These are phyloP conservation scores for Capricornis sumatraensis DNA, from an alignment of 2,113 vertebrate genomes.

Conservation along the genomic window DNA sequence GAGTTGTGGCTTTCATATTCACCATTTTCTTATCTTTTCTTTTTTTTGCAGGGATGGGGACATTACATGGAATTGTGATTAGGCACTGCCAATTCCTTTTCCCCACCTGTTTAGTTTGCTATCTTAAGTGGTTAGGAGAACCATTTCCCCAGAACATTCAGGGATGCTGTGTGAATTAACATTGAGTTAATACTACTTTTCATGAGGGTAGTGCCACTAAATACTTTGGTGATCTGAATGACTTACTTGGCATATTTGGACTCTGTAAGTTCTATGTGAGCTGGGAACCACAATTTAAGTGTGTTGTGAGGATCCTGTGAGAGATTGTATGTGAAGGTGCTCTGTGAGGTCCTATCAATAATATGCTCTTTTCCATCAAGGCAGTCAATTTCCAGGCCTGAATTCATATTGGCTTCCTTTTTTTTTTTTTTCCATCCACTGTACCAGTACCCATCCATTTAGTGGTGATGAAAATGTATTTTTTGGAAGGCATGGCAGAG, in stretches of 20 bases:
- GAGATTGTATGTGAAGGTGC: not conserved
- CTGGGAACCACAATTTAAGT: not conserved
- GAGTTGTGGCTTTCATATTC: not conserved
- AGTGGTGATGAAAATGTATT: not conserved
- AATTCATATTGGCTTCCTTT: not conserved
- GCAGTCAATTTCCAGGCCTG: not conserved
- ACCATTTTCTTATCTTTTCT: not conserved
- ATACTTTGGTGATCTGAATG: not conserved
- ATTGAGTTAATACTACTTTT: not conserved
- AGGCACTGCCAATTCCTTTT: not conserved
- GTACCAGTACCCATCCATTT: not conserved
- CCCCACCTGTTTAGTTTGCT: not conserved
- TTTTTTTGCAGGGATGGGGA: not conserved
- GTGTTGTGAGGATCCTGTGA: not conserved
- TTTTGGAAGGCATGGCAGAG: not conserved
- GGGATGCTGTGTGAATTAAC: not conserved
- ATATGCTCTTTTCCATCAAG: not conserved
- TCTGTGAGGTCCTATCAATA: not conserved
- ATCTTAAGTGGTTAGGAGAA: not conserved
- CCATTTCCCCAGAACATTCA: not conserved
- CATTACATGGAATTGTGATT: not conserved
- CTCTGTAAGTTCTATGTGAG: not conserved
- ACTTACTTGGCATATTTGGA: not conserved
- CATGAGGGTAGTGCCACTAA: not conserved
- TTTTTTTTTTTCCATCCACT: not conserved